phyloP scores from a whole-genome alignment of 30 jellyfish, hydroid and myxozoan species.

The Chironex yamaguchii region DNA sequence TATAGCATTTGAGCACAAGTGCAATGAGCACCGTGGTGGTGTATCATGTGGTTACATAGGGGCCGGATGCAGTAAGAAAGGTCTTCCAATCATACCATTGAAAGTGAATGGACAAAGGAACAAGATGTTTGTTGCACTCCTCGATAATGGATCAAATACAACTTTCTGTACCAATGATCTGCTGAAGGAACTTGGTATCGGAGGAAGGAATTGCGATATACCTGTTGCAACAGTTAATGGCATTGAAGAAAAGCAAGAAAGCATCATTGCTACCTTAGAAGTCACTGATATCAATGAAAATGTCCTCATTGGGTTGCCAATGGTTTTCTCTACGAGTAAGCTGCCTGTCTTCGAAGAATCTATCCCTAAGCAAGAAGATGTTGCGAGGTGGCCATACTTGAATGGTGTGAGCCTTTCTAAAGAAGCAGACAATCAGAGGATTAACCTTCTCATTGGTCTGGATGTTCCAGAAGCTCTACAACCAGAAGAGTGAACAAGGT shows the following conservation, averaged over 20 bases:
- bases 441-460: slow-evolving; percentile 51
- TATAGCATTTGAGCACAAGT: slow-evolving; percentile 43
- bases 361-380: slow-evolving; percentile 52
- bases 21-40: slow-evolving; percentile 48
- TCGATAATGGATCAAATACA: slow-evolving; percentile 65
- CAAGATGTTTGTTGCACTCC: slow-evolving; percentile 56
- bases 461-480: slow-evolving; percentile 68
- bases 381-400: slow-evolving; percentile 18
- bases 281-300: slow-evolving; percentile 17
- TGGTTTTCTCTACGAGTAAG: slow-evolving; percentile 29
- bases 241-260: slow-evolving; percentile 36
- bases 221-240: slow-evolving; percentile 55
- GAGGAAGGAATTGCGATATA: slow-evolving; percentile 36
- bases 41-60: slow-evolving; percentile 32
- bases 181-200: slow-evolving; percentile 37
- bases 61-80: slow-evolving; percentile 57
- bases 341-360: slow-evolving; percentile 41
- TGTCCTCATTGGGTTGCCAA: slow-evolving; percentile 32
- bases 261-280: slow-evolving; percentile 35
- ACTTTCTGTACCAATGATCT: slow-evolving; percentile 63
- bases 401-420: slow-evolving; percentile 24
- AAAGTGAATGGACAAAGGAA: slow-evolving; percentile 4
- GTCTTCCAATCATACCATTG: slow-evolving; percentile 32
- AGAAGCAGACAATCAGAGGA: slow-evolving; percentile 22
- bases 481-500: slow-evolving; percentile 67